Conservation (phyloP, 2,113 vertebrate genomes). For the Eptesicus fuscus region DNA sequence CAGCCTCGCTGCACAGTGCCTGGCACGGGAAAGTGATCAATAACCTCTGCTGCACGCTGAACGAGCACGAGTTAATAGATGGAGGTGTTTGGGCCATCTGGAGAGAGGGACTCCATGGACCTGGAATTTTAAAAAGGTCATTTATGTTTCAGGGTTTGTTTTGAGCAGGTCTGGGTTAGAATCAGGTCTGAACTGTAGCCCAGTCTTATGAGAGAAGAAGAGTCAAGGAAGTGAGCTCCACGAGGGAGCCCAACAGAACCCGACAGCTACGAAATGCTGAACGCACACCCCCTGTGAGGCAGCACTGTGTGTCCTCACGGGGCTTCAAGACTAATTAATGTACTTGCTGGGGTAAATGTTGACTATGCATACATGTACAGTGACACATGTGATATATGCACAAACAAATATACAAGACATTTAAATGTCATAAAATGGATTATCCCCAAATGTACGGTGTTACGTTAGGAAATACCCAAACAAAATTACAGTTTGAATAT, state of each 20-base stretch:
- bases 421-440: not conserved
- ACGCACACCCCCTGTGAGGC: not conserved
- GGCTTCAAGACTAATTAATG: not conserved
- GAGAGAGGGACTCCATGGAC: conserved; percentile 7
- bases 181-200: not conserved
- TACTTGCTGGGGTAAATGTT: not conserved
- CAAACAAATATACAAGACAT: not conserved
- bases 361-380: not conserved
- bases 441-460: not conserved
- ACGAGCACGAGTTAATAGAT: not conserved
- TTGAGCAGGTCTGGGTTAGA: not conserved
- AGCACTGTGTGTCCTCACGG: not conserved
- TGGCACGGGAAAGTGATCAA: conserved; percentile 31
- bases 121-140: conserved; percentile 69
- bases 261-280: not conserved
- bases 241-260: not conserved
- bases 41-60: not conserved
- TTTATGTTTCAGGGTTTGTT: conserved; percentile 48
- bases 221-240: not conserved
- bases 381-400: not conserved
- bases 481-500: not conserved
- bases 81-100: not conserved
- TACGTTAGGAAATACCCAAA: not conserved
- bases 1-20: not conserved
- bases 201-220: not conserved